Evolutionary conservation across 2,888 invertebrate genomes (phyloP).

Genomic region (Sphinx pinastri): DNA sequence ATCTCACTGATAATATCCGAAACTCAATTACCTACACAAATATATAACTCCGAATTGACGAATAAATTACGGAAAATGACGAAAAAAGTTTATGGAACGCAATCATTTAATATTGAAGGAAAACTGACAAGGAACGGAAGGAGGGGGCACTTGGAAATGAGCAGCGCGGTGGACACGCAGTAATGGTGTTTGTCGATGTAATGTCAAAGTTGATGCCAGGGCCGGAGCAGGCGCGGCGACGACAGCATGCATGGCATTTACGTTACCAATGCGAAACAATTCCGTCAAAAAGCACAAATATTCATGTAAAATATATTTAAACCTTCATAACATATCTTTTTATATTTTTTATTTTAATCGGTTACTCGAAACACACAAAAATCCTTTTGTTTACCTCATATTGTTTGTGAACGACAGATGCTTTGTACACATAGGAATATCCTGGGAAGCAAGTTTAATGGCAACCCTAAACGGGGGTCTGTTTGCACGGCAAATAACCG

Average conservation of each 20-base stretch:
- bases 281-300: too few relatives aligned
- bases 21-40: constrained; percentile 9
- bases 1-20: neutral
- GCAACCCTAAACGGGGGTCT: neutral
- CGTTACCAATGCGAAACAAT: too few relatives aligned
- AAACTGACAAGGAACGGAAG: neutral
- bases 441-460: neutral
- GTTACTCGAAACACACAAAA: too few relatives aligned
- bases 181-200: constrained; percentile 1
- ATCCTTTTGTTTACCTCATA: too few relatives aligned
- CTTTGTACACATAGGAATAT: too few relatives aligned
- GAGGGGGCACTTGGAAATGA: neutral
- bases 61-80: neutral
- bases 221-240: neutral
- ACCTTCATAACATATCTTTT: too few relatives aligned
- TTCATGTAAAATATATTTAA: too few relatives aligned
- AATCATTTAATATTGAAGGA: neutral
- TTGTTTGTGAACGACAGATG: too few relatives aligned
- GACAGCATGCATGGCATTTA: too few relatives aligned
- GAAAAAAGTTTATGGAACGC: constrained; percentile 1
- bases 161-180: neutral
- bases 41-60: constrained; percentile 1
- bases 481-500: neutral
- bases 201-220: neutral
- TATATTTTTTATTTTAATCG: too few relatives aligned